Base-by-base conservation (phyloP, 1,140 invertebrate genomes). In the Bombus terrestris region DNA sequence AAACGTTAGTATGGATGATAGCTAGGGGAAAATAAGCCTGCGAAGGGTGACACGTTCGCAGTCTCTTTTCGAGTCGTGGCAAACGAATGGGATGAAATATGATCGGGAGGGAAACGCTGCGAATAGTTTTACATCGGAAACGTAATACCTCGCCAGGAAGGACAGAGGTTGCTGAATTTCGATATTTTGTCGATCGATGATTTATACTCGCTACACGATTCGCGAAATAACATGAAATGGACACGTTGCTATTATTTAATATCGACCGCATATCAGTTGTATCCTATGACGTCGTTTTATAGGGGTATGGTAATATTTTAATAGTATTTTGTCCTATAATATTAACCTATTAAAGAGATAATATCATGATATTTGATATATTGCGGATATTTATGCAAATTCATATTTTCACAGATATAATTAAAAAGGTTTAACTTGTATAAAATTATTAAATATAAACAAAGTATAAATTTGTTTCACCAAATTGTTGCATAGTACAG, bases 71-170 rank as follows among this genome's bases (percentile, higher is more conserved):
- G 41, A 4, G 9, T 9, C 8, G 15, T 22, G 47, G 37, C n/a
- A 37, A 59, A 37, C 8, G 75, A 71, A 79, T 84, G 47, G 75
- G 22, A 12, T 84, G 75, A 84, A 62, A 59, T 71, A 84, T 79
- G 75, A 79, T 43, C 82, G 10, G 12, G 15, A 13, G 18, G 64
- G 47, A 71, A 69, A 68, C 28, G 37, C 5, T 6, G 59, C 35
- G 72, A 79, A 71, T 71, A 43, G 66, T 59, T 69, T 59, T 41
- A 47, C 25, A 25, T n/a, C 82, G 75, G 75, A 84, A 84, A 71
- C 39, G 64, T 32, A 76, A 83, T 25, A 28, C 72, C 43, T 12
- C 37, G 9, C n/a, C 32, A 43, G 81, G 25, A 77, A 25, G 64
- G 13, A 25, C 0, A 15, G 6, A 28, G 57, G 15, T 0, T 4